Percentiles rank a stretch among this genome's conserved stretches.
Conservation (phyloP, 1,140 invertebrate species). For the Scaptodrosophila lebanonensis region DNA sequence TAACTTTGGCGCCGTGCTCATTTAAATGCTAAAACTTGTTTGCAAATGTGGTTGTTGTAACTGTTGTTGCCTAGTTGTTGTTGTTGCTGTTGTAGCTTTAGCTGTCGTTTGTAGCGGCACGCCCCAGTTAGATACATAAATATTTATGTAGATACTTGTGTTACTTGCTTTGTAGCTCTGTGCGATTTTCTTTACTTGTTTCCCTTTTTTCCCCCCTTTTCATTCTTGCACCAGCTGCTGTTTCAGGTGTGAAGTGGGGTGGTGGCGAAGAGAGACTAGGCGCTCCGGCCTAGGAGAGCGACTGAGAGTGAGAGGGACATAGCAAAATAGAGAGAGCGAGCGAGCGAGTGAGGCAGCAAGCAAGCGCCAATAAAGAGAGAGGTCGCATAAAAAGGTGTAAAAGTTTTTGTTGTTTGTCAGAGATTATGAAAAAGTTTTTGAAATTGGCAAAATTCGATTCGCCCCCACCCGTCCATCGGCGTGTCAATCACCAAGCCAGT, state of each 20-base stretch:
- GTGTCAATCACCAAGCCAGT: no score
- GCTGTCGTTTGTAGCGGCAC: conserved; percentile 53
- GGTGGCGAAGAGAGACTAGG: background rate
- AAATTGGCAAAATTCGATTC: no score
- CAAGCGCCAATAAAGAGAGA: no score
- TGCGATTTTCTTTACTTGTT: no score
- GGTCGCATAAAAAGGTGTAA: conserved; percentile 41
- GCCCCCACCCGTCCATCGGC: no score
- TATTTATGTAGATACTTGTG: conserved; percentile 73
- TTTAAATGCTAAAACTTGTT: conserved; percentile 58
- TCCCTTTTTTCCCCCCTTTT: no score
- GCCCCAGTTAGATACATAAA: conserved; percentile 77
- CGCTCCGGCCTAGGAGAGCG: background rate
- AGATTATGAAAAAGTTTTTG: conserved; percentile 70
- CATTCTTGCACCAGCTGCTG: no score
- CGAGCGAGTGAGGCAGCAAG: conserved; percentile 5
- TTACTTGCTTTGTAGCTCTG: conserved; percentile 51
- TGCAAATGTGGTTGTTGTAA: conserved; percentile 13
- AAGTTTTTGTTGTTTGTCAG: conserved; percentile 19
- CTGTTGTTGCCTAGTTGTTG: conserved; percentile 20
- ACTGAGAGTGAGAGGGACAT: background rate
- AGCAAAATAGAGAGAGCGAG: conserved; percentile 21
- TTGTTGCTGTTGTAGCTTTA: conserved; percentile 39
- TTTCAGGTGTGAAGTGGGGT: no score
- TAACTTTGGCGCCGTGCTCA: conserved; percentile 41